Evolutionary conservation across 2,113 vertebrate species (phyloP).

Genomic region (Carassius carassius): DNA sequence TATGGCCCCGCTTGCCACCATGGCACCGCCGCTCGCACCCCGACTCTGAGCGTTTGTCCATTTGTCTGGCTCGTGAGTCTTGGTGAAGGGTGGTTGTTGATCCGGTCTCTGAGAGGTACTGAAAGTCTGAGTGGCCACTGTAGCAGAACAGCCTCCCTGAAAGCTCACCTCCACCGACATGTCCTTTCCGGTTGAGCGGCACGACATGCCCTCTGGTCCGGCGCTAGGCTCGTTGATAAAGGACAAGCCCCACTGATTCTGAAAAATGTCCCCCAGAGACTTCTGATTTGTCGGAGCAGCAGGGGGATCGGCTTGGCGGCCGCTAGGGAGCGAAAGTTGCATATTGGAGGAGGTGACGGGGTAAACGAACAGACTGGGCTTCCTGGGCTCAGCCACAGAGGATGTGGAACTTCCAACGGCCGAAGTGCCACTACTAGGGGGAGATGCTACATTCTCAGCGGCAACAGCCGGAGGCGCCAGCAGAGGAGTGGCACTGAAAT

Average conservation of each 20-base stretch:
- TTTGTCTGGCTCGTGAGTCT: slow-evolving; percentile 84
- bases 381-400: slow-evolving; percentile 84
- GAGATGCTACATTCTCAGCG: slow-evolving; percentile 82
- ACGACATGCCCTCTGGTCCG: slow-evolving; percentile 81
- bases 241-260: slow-evolving; percentile 99
- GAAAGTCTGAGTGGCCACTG: slow-evolving; percentile 65
- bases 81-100: slow-evolving; percentile 78
- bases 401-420: slow-evolving; percentile 70
- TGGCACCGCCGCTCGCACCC: slow-evolving; percentile 63
- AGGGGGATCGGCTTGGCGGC: slow-evolving; percentile 85
- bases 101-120: slow-evolving; percentile 78
- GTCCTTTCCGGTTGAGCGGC: slow-evolving; percentile 70
- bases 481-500: slow-evolving; percentile 82
- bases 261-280: slow-evolving; percentile 97
- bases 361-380: slow-evolving; percentile 94
- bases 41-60: slow-evolving; percentile 84
- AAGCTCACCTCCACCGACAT: slow-evolving; percentile 81
- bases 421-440: slow-evolving; percentile 78
- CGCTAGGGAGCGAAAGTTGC: slow-evolving; percentile 91
- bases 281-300: slow-evolving; percentile 91
- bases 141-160: slow-evolving; percentile 82
- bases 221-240: slow-evolving; percentile 97
- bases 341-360: slow-evolving; percentile 88
- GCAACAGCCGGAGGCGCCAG: slow-evolving; percentile 71
- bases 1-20: slow-evolving; percentile 68